Evolutionary conservation across 1,140 invertebrate species (phyloP).

Genomic region (Trichoplusia ni): DNA sequence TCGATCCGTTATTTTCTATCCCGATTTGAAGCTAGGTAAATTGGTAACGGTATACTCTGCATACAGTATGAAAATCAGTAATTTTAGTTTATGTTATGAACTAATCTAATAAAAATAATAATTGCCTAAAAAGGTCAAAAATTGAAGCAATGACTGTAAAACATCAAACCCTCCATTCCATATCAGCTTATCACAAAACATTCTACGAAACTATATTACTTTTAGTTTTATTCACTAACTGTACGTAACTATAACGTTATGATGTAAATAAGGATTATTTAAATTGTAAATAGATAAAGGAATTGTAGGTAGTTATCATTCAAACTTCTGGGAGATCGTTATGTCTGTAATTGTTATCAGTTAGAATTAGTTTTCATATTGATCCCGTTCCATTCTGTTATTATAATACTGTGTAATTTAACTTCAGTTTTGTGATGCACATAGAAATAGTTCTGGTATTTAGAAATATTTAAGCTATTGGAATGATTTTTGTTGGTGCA

Average conservation of each 20-base stretch:
- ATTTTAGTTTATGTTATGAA: too few species aligned
- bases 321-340: slow-evolving; percentile 17
- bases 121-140: too few species aligned
- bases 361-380: not conserved
- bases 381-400: not conserved
- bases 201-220: slow-evolving; percentile 2
- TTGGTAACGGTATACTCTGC: too few species aligned
- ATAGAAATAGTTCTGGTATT: too few species aligned
- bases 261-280: slow-evolving; percentile 27
- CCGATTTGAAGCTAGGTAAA: too few species aligned
- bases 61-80: too few species aligned
- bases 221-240: slow-evolving; percentile 3
- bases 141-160: too few species aligned
- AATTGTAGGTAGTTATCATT: slow-evolving; percentile 29
- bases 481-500: too few species aligned
- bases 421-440: not conserved
- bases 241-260: slow-evolving; percentile 13
- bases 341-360: slow-evolving; percentile 1
- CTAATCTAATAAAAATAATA: too few species aligned
- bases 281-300: slow-evolving; percentile 30
- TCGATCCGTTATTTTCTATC: too few species aligned
- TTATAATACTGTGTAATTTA: not conserved
- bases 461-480: too few species aligned
- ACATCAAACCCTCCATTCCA: not conserved
- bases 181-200: slow-evolving; percentile 14